Conservation (phyloP, 2,888 invertebrate genomes). For the Hofmannophila pseudospretella region DNA sequence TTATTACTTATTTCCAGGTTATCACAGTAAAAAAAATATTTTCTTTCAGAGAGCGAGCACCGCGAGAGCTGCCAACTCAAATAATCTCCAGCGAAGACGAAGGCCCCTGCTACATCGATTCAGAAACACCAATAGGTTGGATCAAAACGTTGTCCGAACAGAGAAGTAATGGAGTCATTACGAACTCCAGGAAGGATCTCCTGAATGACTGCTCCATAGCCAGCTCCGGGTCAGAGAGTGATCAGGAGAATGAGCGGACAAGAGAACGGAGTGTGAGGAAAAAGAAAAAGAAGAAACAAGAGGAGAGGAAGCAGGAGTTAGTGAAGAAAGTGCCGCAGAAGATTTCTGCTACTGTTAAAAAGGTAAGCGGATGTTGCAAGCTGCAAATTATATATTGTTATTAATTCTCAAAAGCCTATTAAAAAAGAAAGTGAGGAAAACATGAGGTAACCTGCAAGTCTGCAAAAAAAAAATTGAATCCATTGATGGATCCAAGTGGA, state of each 20-base stretch:
- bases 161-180: slow-evolving; percentile 51
- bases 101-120: slow-evolving; percentile 67
- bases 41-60: slow-evolving; percentile 76
- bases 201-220: slow-evolving; percentile 62
- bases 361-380: no score
- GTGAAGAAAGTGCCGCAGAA: slow-evolving; percentile 27
- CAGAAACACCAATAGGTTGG: slow-evolving; percentile 63
- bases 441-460: no score
- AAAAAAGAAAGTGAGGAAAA: no score
- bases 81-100: slow-evolving; percentile 70
- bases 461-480: no score
- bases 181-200: slow-evolving; percentile 67
- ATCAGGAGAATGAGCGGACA: slow-evolving; percentile 27
- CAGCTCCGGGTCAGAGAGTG: slow-evolving; percentile 43
- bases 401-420: no score
- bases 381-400: no score
- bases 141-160: slow-evolving; percentile 65
- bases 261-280: slow-evolving; percentile 27
- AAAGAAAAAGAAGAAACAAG: slow-evolving; percentile 41
- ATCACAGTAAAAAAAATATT: no score
- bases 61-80: slow-evolving; percentile 73
- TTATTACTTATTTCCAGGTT: no score
- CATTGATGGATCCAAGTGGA: no score
- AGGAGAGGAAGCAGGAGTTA: slow-evolving; percentile 24
- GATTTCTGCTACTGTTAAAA: slow-evolving; percentile 46